Conservation (phyloP, 2,113 vertebrate genomes). For the Capricornis sumatraensis region DNA sequence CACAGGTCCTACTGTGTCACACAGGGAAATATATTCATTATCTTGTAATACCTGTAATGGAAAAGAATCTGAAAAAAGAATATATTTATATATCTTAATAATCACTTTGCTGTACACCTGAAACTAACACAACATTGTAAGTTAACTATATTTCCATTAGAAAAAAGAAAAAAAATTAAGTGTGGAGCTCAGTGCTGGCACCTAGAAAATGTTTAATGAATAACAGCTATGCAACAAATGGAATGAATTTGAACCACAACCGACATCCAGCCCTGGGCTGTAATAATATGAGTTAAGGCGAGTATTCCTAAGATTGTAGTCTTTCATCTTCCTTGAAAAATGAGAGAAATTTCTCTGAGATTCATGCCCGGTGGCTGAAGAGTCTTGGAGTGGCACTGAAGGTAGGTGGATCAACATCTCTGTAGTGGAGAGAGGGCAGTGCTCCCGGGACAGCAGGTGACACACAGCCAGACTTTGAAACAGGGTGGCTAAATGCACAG, state of each 20-base stretch:
- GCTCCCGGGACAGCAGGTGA: background rate
- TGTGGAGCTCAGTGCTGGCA: background rate
- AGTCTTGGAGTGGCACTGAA: background rate
- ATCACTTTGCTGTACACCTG: too few species aligned
- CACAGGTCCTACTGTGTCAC: background rate
- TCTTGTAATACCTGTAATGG: background rate
- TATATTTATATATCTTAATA: too few species aligned
- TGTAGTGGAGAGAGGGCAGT: background rate
- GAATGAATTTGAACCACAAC: background rate
- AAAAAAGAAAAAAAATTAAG: background rate
- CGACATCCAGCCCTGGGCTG: background rate
- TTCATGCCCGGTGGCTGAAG: background rate
- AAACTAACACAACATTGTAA: too few species aligned
- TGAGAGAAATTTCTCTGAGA: background rate
- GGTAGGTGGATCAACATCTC: too few species aligned
- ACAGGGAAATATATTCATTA: background rate
- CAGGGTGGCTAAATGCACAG: background rate
- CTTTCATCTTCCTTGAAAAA: background rate
- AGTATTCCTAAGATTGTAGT: background rate
- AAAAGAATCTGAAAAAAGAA: background rate
- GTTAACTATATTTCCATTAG: too few species aligned
- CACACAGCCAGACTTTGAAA: background rate
- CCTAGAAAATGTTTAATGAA: background rate
- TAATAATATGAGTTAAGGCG: background rate
- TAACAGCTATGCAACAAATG: background rate